Conservation (phyloP, 2,888 invertebrate species). For the Ennomos erosarius region DNA sequence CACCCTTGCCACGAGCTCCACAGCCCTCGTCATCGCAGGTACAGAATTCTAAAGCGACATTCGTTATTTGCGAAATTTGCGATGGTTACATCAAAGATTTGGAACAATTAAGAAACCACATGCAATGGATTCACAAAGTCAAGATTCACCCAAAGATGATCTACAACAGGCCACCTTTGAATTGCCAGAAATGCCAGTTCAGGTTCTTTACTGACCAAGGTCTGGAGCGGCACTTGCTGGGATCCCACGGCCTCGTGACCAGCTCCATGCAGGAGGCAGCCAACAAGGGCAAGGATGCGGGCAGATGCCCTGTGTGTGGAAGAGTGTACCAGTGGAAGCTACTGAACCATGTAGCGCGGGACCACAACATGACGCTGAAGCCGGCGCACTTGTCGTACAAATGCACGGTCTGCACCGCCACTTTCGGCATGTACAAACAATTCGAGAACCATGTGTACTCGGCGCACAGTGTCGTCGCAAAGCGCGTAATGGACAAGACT, state of each 20-base stretch:
- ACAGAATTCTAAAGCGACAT: constrained; percentile 89
- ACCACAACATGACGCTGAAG: constrained; percentile 96
- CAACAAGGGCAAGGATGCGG: constrained; percentile 97
- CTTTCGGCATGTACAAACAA: constrained; percentile 98
- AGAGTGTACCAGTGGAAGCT: constrained; percentile 93
- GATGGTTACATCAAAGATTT: constrained; percentile 98
- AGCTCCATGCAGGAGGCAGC: constrained; percentile 98
- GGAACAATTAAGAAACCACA: constrained; percentile 97
- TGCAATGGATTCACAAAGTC: constrained; percentile 99
- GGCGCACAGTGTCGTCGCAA: constrained; percentile 96
- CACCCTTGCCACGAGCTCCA: constrained; percentile 91
- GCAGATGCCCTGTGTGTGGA: constrained; percentile 97
- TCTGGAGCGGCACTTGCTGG: constrained; percentile 96
- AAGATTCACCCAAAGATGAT: constrained; percentile 99
- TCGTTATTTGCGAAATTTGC: constrained; percentile 98
- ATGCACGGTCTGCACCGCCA: constrained; percentile 97
- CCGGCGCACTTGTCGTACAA: constrained; percentile 97
- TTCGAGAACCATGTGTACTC: constrained; percentile 98
- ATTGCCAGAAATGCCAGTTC: constrained; percentile 98
- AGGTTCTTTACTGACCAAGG: constrained; percentile 99
- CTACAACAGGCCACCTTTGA: constrained; percentile 96
- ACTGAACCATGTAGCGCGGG: constrained; percentile 95
- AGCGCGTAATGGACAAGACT: constrained; percentile 92
- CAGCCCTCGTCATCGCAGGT: constrained; percentile 75
- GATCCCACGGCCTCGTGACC: constrained; percentile 97